Evolutionary conservation across 2,888 invertebrate genomes (phyloP), one percentile per base, ranked within the genome.

Genomic region (Eulithis testata): DNA sequence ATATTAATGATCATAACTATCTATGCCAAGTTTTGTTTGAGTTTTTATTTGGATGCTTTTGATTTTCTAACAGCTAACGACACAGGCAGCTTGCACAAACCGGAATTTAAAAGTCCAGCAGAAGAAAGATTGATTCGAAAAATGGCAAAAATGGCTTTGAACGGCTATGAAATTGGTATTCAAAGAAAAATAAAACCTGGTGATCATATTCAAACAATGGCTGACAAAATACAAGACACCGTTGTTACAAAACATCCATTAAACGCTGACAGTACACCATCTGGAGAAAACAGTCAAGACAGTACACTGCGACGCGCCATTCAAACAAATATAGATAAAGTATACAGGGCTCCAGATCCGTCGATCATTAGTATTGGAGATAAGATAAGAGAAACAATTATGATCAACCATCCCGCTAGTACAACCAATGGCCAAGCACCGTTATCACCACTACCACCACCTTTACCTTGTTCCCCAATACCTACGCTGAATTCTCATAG

Each of bases 81-180:
- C 78, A 74, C 77, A 59, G 79, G 81, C 80, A 84, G 76, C 71
- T 76, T 81, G 50, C 84, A 82, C 69, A 91, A 87, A 83, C 79
- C 85, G 27, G 92, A 93, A 74, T 92, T 87, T 74, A 92, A 93
- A 79, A 93, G 92, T 76, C 90, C 90, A 72, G 92, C 93, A 66
- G 93, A 93, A 79, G 93, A 93, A 80, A 85, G 93, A 66, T 84
- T 93, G 40, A 90, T 93, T 58, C 87, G 90, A 71, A 93, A 93
- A 83, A 90, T 93, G 89, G 92, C 93, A 44, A 93, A 93, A 85
- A 92, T 93, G 91, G 93, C 93, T 11, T 79, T 93, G 56, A 93
- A 93, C 75, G 93, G 93, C 37, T 93, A 93, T 72, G 93, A 93
- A 81, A 93, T 93, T 66, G 93, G 93, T 36, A 93, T 93, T 69